Conservation (phyloP, 2,797 vertebrate species). For the Macrochelys suwanniensis region DNA sequence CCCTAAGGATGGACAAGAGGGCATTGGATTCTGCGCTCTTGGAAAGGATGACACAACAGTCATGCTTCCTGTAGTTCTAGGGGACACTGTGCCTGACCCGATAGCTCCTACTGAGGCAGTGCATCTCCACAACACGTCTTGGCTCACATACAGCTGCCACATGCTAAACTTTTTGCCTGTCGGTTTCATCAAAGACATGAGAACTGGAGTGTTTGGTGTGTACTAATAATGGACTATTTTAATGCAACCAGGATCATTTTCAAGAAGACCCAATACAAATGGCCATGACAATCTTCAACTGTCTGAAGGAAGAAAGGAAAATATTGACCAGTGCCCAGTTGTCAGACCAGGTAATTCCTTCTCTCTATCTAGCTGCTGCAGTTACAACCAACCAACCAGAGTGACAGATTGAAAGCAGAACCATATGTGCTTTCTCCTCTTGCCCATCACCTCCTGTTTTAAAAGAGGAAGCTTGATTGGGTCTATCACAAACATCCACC, state of each 20-base stretch:
- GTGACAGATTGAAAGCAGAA: not conserved
- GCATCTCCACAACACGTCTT: not conserved
- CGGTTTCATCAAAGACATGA: not conserved
- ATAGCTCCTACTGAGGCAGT: not conserved
- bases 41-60: not conserved
- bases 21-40: not conserved
- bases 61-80: accelerated
- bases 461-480: not conserved
- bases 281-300: slow-evolving; percentile 94
- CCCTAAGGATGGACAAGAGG: not conserved
- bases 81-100: accelerated
- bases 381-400: accelerated
- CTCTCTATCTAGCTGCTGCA: not conserved
- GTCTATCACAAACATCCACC: not conserved
- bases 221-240: not conserved
- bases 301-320: slow-evolving; percentile 93
- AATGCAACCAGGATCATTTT: slow-evolving; percentile 87
- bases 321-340: slow-evolving; percentile 86
- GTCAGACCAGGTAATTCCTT: slow-evolving; percentile 82
- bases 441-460: not conserved
- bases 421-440: not conserved
- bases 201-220: accelerated
- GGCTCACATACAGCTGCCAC: not conserved
- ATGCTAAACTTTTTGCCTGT: not conserved
- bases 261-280: slow-evolving; percentile 93